A percentile compares a stretch with the other conserved stretches of the same genome.
These are phyloP conservation scores for Aricia agestis DNA, from an alignment of 1,140 invertebrate genomes.

Conservation along the genomic window DNA sequence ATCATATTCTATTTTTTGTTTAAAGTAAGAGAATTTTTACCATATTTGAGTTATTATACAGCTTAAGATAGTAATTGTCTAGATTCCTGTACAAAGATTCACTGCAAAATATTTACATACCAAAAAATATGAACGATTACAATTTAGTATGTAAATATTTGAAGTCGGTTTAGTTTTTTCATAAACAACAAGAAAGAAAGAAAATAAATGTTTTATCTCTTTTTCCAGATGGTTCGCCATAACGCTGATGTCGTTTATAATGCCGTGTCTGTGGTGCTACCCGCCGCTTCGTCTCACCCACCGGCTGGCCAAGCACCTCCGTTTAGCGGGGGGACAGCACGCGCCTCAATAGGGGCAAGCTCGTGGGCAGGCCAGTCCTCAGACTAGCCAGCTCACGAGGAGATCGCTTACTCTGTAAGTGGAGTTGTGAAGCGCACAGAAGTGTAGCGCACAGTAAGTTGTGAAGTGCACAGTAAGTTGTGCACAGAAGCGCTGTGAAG, in stretches of 20 bases:
- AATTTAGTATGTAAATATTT: too few species aligned
- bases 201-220: background rate
- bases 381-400: constrained; percentile 7
- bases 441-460: background rate
- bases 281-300: constrained; percentile 90
- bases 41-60: too few species aligned
- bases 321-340: constrained; percentile 90
- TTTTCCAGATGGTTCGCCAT: background rate
- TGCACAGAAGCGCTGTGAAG: background rate
- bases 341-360: constrained; percentile 67
- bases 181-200: too few species aligned
- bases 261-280: constrained; percentile 96
- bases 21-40: too few species aligned
- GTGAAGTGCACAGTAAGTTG: background rate
- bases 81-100: too few species aligned
- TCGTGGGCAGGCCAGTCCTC: background rate
- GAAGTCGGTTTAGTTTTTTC: too few species aligned
- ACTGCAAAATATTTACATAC: too few species aligned
- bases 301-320: constrained; percentile 85
- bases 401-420: background rate
- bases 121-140: too few species aligned
- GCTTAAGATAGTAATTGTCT: too few species aligned
- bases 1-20: too few species aligned
- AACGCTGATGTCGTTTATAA: constrained; percentile 86
- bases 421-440: background rate